Evolutionary conservation across 2,888 invertebrate genomes (phyloP), one percentile per base, ranked within the genome.

Genomic region (Ctena decussata): DNA sequence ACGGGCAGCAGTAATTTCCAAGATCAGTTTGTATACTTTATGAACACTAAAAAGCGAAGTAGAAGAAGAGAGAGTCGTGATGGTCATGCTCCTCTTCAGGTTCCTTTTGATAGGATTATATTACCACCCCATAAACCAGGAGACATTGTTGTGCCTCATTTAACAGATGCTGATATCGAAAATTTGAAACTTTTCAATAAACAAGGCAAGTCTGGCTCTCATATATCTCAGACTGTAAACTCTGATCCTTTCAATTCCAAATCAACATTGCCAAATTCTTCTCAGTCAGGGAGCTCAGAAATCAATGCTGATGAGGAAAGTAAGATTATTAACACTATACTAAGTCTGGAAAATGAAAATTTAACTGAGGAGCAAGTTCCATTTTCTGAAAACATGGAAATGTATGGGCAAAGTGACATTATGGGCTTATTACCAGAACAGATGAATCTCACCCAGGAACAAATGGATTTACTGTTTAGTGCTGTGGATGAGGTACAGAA

Each of bases 1-100:
- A 94, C 95, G 11, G 95, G 95, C 12, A 86, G 86, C 60, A 86
- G 82, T 75, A 94, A 93, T 82, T 95, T 94, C 83, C 94, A 95
- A 86, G 94, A 96, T 86, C 94, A 96, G 77, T 96, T 94, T 92
- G 95, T 96, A n/a, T 96, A 95, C 84, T 96, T 94, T 85, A 93
- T 95, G 69, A 94, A 94, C 35, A 95, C 94, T 78, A 94, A 93
- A 35, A 91, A 93, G 37, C 86, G 94, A n/a, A 94, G 93, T 44
- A 86, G 94, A 6, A 81, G 93, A 30, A 78, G 94, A 73, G 89
- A 92, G 78, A 91, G 92, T 77, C 89, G 89, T 46, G 91, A 92
- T 32, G 65, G 86, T 24, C 87, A 90, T 44, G 60, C 87, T 27
- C 80, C 88, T 18, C 27, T 86, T 30, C 53, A 75, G 11, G 41